Evolutionary conservation across 1,140 invertebrate genomes (phyloP).

Genomic region (Drosophila tani): DNA sequence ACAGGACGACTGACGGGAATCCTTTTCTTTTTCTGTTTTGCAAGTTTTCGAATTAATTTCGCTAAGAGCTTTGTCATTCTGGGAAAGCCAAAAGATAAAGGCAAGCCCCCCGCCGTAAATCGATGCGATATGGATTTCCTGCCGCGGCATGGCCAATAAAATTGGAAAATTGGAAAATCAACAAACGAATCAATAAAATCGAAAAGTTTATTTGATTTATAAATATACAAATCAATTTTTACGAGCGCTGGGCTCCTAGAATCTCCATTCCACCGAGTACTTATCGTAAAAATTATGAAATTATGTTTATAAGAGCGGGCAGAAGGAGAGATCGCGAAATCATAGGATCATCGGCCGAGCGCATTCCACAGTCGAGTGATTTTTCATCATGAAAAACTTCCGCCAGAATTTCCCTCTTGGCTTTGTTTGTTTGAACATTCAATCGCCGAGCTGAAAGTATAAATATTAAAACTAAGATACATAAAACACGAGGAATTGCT

Average conservation of each 20-base stretch:
- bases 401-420: slow-evolving; percentile 14
- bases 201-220: slow-evolving; percentile 74
- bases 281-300: slow-evolving; percentile 76
- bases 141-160: slow-evolving; percentile 14
- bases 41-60: slow-evolving; percentile 59
- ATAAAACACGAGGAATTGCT: slow-evolving; percentile 57
- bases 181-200: slow-evolving; percentile 80
- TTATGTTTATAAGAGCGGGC: slow-evolving; percentile 49
- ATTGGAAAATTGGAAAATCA: slow-evolving; percentile 52
- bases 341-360: background rate
- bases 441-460: slow-evolving; percentile 7
- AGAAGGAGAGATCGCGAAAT: background rate
- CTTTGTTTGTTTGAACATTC: slow-evolving; percentile 37
- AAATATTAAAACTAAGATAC: slow-evolving; percentile 53
- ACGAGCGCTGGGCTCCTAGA: slow-evolving; percentile 39
- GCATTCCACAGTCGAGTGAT: slow-evolving; percentile 42
- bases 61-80: slow-evolving; percentile 53
- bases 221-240: slow-evolving; percentile 81
- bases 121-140: slow-evolving; percentile 21
- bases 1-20: slow-evolving; percentile 23
- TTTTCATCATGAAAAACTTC: slow-evolving; percentile 74
- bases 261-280: slow-evolving; percentile 42
- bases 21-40: slow-evolving; percentile 27
- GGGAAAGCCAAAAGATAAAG: background rate
- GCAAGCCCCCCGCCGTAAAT: slow-evolving; percentile 13